Evolutionary conservation across 2,113 vertebrate genomes (phyloP).

Genomic region (Chloroceryle aenea): DNA sequence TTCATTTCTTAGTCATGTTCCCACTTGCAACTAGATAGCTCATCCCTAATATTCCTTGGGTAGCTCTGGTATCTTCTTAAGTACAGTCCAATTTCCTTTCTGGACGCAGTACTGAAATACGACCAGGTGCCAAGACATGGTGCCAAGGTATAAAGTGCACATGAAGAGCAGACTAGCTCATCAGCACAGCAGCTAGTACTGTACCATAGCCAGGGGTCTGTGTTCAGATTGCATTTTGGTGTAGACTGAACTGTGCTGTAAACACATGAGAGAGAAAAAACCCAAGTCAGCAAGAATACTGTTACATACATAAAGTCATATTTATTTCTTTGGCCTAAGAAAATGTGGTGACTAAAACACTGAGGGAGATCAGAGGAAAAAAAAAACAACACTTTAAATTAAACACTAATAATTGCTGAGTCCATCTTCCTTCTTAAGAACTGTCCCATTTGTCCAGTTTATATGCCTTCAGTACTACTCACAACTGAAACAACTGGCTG

Average conservation of each 20-base stretch:
- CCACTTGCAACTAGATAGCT: not conserved
- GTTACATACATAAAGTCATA: not conserved
- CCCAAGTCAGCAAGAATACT: not conserved
- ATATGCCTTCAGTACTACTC: not conserved
- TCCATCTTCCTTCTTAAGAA: not conserved
- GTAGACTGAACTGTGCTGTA: not conserved
- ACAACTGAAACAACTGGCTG: not conserved
- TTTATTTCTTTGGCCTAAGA: conserved; percentile 8
- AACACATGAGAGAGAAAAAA: not conserved
- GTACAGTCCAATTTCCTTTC: not conserved
- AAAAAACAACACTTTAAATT: not conserved
- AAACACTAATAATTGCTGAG: not conserved
- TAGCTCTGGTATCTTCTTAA: not conserved
- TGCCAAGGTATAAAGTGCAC: not conserved
- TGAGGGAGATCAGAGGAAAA: not conserved
- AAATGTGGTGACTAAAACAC: not conserved
- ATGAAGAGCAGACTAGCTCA: not conserved
- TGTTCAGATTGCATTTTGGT: not conserved
- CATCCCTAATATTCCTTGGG: not conserved
- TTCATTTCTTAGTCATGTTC: not conserved
- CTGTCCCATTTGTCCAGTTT: not conserved
- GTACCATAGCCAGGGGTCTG: not conserved
- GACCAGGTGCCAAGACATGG: not conserved
- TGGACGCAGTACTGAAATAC: not conserved
- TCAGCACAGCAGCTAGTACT: not conserved